These are phyloP conservation scores for Corvus cornix DNA, from an alignment of 2,113 vertebrate species.

Conservation along the genomic window DNA sequence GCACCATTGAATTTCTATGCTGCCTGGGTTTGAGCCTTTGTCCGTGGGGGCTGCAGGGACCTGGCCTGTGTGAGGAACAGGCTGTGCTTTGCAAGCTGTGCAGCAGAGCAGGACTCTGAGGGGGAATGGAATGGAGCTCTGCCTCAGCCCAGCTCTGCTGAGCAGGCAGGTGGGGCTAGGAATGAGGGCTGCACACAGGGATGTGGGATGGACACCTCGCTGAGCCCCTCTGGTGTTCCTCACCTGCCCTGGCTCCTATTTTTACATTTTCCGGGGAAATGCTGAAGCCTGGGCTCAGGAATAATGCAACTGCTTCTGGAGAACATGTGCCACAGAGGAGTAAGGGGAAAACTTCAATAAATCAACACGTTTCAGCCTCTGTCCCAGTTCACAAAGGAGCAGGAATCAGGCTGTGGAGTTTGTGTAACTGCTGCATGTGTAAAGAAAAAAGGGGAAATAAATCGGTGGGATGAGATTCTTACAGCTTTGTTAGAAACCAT, in stretches of 20 bases:
- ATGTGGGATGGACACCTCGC: no score
- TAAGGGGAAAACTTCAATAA: neutral
- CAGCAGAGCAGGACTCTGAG: neutral
- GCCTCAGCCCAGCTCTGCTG: neutral
- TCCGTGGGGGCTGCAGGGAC: neutral
- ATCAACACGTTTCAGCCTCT: neutral
- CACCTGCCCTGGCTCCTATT: neutral
- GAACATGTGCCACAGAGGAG: neutral
- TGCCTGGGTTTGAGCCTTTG: neutral
- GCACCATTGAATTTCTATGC: neutral
- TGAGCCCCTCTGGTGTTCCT: neutral
- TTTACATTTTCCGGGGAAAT: neutral
- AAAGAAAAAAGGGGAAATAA: neutral
- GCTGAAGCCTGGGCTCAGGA: neutral
- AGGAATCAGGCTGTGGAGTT: neutral
- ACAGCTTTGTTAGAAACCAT: neutral
- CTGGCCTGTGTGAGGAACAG: neutral
- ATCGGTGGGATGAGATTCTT: neutral
- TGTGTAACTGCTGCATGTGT: neutral
- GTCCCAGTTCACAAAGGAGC: neutral
- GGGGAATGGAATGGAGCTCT: neutral
- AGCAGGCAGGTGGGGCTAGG: neutral
- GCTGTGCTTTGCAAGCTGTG: neutral
- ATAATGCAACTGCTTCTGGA: neutral
- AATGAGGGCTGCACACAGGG: rapidly evolving